Percentiles rank a stretch among this genome's conserved stretches.
Conservation (phyloP, 2,888 invertebrate genomes). For the Pollenia griseotomentosa region DNA sequence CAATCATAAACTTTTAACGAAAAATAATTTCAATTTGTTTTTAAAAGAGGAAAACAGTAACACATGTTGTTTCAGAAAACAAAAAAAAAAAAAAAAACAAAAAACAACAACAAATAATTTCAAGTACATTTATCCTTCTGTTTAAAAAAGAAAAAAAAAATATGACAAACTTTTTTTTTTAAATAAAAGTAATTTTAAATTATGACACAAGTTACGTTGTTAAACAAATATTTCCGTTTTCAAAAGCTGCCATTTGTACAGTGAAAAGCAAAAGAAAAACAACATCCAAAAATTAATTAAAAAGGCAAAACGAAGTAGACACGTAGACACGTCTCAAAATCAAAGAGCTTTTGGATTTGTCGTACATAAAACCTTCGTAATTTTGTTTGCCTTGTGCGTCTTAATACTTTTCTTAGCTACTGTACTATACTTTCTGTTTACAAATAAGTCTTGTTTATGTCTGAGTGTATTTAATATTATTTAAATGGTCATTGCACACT, state of each 20-base stretch:
- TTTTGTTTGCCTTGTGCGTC: no score
- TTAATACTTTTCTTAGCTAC: slow-evolving; percentile 3
- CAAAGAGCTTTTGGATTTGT: background rate
- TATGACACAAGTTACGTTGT: slow-evolving; percentile 68
- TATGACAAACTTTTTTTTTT: background rate
- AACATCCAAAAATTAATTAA: background rate
- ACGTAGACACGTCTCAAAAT: background rate
- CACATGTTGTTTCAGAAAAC: slow-evolving; percentile 48
- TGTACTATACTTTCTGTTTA: slow-evolving; percentile 11
- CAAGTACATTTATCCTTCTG: slow-evolving; percentile 31
- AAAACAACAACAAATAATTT: background rate
- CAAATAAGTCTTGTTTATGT: slow-evolving; percentile 14
- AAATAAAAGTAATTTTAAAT: slow-evolving; percentile 33
- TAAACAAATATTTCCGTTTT: slow-evolving; percentile 73
- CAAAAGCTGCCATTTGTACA: slow-evolving; percentile 3
- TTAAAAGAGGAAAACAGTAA: slow-evolving; percentile 7
- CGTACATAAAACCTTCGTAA: no score
- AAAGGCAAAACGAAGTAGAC: background rate
- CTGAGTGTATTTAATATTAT: slow-evolving; percentile 27
- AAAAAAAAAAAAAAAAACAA: no score
- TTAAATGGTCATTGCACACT: slow-evolving; percentile 54
- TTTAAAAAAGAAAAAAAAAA: background rate
- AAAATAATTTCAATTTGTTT: background rate
- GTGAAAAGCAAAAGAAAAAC: slow-evolving; percentile 6
- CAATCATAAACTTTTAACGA: slow-evolving; percentile 23